These are phyloP conservation scores for Bellardia pandia DNA, from an alignment of 2,888 invertebrate genomes.

Conservation along the genomic window DNA sequence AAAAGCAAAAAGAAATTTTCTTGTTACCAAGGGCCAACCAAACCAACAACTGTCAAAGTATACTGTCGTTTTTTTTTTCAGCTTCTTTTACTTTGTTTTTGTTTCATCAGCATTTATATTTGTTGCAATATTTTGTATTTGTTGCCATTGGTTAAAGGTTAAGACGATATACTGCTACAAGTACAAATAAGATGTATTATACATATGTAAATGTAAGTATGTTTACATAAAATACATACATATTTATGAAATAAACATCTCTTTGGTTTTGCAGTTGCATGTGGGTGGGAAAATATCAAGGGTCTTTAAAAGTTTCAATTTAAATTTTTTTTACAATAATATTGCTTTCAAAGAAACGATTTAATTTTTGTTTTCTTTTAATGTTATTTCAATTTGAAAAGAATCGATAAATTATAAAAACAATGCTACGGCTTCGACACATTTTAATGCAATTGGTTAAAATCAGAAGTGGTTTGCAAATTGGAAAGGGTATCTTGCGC, in stretches of 20 bases:
- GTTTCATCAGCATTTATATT: constrained; percentile 35
- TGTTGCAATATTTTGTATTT: constrained; percentile 30
- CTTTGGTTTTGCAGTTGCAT: background rate
- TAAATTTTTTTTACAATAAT: no score
- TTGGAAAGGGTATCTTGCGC: no score
- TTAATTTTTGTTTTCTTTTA: no score
- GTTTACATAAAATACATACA: no score
- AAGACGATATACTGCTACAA: constrained; percentile 20
- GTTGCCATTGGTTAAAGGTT: constrained; percentile 56
- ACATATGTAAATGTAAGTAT: background rate
- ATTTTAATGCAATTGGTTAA: no score
- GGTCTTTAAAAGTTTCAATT: background rate
- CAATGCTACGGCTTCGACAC: no score
- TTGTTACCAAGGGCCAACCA: constrained; percentile 62
- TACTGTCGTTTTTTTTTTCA: constrained; percentile 15
- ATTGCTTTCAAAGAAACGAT: no score
- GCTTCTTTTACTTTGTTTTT: constrained; percentile 7
- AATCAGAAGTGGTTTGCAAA: no score
- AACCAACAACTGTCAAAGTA: constrained; percentile 51
- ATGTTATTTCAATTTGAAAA: no score
- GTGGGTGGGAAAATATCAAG: background rate
- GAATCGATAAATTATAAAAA: no score
- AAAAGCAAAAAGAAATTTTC: constrained; percentile 32
- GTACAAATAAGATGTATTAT: background rate
- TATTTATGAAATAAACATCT: background rate